Conservation (phyloP, 2,888 invertebrate genomes). For the Lepidochrysops patricia region DNA sequence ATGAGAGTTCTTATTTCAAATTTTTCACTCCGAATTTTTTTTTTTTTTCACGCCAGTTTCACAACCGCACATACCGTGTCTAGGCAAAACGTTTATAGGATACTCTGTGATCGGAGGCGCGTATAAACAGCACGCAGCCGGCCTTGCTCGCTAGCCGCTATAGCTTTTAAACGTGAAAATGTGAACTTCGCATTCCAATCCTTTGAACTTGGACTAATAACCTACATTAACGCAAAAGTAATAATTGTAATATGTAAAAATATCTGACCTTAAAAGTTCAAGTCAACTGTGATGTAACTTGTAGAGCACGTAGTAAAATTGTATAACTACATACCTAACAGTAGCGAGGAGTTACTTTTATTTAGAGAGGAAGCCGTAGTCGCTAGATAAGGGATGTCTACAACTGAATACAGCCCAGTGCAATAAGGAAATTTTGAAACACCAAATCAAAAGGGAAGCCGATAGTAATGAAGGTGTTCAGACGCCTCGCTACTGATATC, state of each 20-base stretch:
- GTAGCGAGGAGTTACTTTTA: no score
- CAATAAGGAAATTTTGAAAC: no score
- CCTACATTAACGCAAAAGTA: neutral
- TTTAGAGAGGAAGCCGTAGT: no score
- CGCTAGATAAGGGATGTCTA: no score
- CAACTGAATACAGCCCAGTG: no score
- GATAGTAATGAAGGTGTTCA: no score
- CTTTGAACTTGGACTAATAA: neutral
- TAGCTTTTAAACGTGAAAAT: neutral
- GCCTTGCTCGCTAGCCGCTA: neutral
- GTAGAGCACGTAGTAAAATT: neutral
- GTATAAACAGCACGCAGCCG: neutral
- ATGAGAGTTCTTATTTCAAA: neutral
- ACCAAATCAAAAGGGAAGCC: no score
- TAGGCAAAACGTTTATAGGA: slow-evolving; percentile 1
- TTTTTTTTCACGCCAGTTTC: neutral
- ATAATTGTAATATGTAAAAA: neutral
- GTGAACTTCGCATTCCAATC: slow-evolving; percentile 3
- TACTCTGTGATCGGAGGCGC: neutral
- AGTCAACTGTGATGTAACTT: neutral
- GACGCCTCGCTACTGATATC: no score
- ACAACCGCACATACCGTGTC: neutral
- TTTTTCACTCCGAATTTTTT: neutral
- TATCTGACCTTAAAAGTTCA: neutral
- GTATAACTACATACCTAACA: no score